These are phyloP conservation scores for Ips nitidus DNA, from an alignment of 1,140 invertebrate genomes.

Conservation along the genomic window DNA sequence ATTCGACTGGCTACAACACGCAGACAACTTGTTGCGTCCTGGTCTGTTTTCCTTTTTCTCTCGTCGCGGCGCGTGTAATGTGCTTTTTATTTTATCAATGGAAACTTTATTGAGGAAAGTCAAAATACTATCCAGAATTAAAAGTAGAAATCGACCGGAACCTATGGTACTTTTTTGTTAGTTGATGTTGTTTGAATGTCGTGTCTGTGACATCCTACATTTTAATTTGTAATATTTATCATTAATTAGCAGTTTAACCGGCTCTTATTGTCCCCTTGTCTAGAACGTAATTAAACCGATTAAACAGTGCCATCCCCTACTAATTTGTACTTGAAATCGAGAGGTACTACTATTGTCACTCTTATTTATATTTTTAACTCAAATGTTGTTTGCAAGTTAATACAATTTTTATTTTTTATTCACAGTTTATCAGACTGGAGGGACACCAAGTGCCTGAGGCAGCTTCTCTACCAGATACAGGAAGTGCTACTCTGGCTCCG, in stretches of 20 bases:
- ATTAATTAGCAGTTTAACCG: no score
- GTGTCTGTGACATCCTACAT: no score
- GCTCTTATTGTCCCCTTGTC: no score
- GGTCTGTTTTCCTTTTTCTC: neutral
- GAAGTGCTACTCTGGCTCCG: slow-evolving; percentile 42
- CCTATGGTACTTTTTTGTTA: neutral
- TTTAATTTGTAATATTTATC: no score
- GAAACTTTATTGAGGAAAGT: slow-evolving; percentile 7
- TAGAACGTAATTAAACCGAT: no score
- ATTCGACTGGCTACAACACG: slow-evolving; percentile 9
- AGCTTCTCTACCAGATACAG: slow-evolving; percentile 38
- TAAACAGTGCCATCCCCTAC: no score
- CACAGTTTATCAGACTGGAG: slow-evolving; percentile 45
- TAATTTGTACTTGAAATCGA: no score
- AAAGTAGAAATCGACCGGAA: neutral
- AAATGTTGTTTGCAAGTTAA: no score
- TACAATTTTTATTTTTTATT: slow-evolving; percentile 18
- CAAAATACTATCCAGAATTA: neutral
- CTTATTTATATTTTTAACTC: no score
- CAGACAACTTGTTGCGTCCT: slow-evolving; percentile 15
- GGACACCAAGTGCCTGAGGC: slow-evolving; percentile 43
- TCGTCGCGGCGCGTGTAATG: neutral
- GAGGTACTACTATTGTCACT: no score
- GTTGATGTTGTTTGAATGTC: neutral
- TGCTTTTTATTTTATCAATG: slow-evolving; percentile 4